Evolutionary conservation across 1,140 invertebrate genomes (phyloP), one percentile per base, ranked within the genome.

Genomic region (Mamestra configurata): DNA sequence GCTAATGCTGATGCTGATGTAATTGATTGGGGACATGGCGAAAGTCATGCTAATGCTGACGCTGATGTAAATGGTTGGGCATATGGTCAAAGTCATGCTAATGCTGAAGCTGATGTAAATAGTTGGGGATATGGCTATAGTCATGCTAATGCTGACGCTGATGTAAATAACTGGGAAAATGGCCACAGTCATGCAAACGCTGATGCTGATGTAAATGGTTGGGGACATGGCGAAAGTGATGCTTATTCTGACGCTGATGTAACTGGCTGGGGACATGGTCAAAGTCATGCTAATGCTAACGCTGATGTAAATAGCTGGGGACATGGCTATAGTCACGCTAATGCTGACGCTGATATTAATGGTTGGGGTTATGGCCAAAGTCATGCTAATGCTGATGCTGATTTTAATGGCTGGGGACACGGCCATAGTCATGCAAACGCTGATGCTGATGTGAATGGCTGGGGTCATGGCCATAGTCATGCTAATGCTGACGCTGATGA

Each of bases 211-310:
- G 15, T 31, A 4, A n/a, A 31, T 59, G 57, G 24, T 31, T 59
- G 57, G 57, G 24, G 57, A 3, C 2, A 31, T 15, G 15, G 27
- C 11, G 4, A 59, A 1, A 61, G 59, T 35, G 15, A 37, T 35
- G 27, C 59, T 18, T 1, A 35, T 61, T 7, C 31, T 8, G 31
- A 37, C 31, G 4, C 59, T 7, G 7, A 61, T 35, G 27, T 1
- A 31, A 31, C 2, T 31, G 27, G 27, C 5, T 31, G 27, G 27
- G 27, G 27, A 31, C 27, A 31, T 31, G 57, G 10, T 0, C 15
- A 57, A 4, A 57, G 53, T 57, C 53, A 57, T 22, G 53, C 53
- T 57, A 22, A 57, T 22, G 53, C 53, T 57, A 22, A 57, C 11
- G 11, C 20, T n/a, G 10, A 15, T 7, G 15, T 35, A 1, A 31